Evolutionary conservation across 2,888 invertebrate genomes (phyloP).

Genomic region (Gasteruption jaculator): DNA sequence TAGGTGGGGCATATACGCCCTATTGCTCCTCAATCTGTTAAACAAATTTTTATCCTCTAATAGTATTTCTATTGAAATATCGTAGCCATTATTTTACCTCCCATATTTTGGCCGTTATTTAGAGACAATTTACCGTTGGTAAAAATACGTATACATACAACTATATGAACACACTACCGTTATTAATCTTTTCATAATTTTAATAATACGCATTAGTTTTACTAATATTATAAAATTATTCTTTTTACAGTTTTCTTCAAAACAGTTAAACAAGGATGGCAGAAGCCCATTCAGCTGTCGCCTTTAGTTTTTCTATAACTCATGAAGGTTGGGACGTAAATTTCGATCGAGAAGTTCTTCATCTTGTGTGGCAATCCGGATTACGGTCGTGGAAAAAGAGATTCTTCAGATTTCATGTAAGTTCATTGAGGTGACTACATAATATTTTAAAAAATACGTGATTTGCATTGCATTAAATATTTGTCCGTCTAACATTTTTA

Average conservation of each 20-base stretch:
- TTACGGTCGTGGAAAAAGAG: slow-evolving; percentile 94
- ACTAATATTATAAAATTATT: background rate
- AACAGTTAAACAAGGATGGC: slow-evolving; percentile 65
- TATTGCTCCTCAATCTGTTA: background rate
- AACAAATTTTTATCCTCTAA: slow-evolving; percentile 1
- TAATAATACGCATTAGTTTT: too few species aligned
- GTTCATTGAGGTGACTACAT: slow-evolving; percentile 35
- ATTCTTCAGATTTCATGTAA: slow-evolving; percentile 84
- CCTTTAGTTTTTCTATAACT: slow-evolving; percentile 94
- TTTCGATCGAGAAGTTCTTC: slow-evolving; percentile 93
- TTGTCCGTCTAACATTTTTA: too few species aligned
- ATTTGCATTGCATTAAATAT: background rate
- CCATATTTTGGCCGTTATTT: too few species aligned
- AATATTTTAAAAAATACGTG: background rate
- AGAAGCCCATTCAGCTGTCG: slow-evolving; percentile 97
- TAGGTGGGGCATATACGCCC: too few species aligned
- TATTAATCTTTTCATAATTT: too few species aligned
- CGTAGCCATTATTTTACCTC: too few species aligned
- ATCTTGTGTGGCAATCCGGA: slow-evolving; percentile 93
- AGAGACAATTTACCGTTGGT: too few species aligned
- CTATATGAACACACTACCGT: too few species aligned
- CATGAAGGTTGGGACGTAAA: slow-evolving; percentile 98
- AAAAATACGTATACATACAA: too few species aligned
- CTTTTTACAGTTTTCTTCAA: background rate
- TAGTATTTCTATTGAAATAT: too few species aligned